Conservation (phyloP, 53 echinoderm and acorn worm species). For the Luidia sarsii region DNA sequence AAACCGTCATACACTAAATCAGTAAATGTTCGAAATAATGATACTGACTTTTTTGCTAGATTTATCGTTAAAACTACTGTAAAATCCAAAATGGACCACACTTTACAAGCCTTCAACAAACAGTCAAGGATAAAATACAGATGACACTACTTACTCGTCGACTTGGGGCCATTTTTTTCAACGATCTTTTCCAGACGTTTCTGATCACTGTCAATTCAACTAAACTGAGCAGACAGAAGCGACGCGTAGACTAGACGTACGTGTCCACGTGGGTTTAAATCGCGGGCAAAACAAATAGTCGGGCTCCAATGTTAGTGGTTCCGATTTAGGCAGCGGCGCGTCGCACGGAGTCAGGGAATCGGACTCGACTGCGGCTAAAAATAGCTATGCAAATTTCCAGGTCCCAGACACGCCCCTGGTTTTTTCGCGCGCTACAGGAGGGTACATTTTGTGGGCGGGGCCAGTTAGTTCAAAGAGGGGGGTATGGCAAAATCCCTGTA, state of each 20-base stretch:
- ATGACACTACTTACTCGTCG: not conserved
- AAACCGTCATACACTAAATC: conserved; percentile 7
- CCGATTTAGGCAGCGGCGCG: not conserved
- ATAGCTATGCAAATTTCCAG: conserved; percentile 7
- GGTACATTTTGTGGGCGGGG: no score
- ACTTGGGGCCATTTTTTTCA: conserved; percentile 9
- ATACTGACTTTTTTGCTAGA: no score
- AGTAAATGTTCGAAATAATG: not conserved
- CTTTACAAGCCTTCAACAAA: not conserved
- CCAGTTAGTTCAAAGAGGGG: no score
- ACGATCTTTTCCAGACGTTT: not conserved
- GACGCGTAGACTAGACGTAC: not conserved
- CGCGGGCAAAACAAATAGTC: conserved; percentile 28
- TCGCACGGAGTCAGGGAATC: not conserved
- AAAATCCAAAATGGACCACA: not conserved
- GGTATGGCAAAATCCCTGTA: no score
- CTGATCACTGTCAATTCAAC: not conserved
- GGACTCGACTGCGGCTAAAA: not conserved
- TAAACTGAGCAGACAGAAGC: not conserved
- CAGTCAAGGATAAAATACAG: no score
- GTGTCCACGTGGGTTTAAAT: conserved; percentile 45
- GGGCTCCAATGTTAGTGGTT: not conserved
- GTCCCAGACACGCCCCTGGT: not conserved
- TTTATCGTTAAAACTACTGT: not conserved
- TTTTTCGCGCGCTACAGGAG: no score